phyloP scores from a whole-genome alignment of 2,797 vertebrate species.

The Lacerta agilis region DNA sequence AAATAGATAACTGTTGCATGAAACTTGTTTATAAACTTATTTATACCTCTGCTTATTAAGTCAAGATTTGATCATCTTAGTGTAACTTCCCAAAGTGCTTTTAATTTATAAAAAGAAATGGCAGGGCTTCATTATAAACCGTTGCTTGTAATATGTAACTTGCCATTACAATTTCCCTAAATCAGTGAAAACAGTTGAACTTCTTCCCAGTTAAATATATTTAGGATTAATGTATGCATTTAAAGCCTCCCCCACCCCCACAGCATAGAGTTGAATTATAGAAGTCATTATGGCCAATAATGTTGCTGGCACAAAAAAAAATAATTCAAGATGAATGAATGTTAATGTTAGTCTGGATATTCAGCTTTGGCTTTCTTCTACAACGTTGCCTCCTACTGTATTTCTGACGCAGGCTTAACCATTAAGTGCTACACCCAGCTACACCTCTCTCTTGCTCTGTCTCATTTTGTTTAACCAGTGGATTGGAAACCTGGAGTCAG shows the following conservation, averaged over 20 bases:
- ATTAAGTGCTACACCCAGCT: background rate
- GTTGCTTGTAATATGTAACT: background rate
- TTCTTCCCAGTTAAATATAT: background rate
- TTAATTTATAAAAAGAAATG: background rate
- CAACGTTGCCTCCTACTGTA: background rate
- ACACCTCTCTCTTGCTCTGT: background rate
- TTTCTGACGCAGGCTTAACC: background rate
- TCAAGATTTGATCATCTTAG: background rate
- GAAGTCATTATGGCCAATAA: background rate
- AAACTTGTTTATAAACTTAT: background rate
- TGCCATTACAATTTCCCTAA: background rate
- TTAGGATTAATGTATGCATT: background rate
- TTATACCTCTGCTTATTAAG: background rate
- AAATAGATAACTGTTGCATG: no score
- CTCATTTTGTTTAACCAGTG: conserved; percentile 10
- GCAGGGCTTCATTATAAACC: background rate
- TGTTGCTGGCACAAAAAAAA: background rate
- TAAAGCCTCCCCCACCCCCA: background rate
- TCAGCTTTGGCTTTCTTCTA: background rate
- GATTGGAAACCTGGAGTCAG: background rate
- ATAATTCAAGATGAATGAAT: background rate
- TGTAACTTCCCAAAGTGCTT: background rate
- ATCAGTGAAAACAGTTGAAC: background rate
- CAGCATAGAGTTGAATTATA: background rate
- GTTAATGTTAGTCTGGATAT: background rate